Evolutionary conservation across 1,140 invertebrate genomes (phyloP).

Genomic region (Drosophila santomea): DNA sequence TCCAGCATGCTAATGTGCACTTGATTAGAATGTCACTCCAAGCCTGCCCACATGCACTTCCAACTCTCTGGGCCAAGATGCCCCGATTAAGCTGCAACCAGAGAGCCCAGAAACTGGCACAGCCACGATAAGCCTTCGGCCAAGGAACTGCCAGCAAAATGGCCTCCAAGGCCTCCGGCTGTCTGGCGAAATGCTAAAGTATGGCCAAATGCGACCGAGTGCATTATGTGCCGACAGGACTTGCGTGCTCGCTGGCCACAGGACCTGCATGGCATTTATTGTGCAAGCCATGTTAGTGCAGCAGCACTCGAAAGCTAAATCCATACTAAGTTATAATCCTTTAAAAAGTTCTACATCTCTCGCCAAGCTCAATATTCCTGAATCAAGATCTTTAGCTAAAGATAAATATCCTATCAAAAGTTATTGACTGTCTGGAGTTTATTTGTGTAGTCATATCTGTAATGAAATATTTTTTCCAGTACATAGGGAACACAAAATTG

Average conservation of each 20-base stretch:
- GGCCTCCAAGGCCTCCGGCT: slow-evolving; percentile 36
- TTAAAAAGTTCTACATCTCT: no score
- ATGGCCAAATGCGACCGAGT: slow-evolving; percentile 18
- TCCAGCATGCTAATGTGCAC: slow-evolving; percentile 74
- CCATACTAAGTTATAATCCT: no score
- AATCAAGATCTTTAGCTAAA: no score
- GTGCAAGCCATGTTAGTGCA: slow-evolving; percentile 52
- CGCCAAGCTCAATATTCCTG: no score
- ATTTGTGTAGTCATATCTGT: no score
- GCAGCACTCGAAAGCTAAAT: background rate
- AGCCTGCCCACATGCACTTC: slow-evolving; percentile 32
- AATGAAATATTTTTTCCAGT: slow-evolving; percentile 11
- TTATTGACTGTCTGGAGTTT: no score
- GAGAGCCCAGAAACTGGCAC: slow-evolving; percentile 27
- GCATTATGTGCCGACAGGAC: slow-evolving; percentile 60
- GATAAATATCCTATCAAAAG: no score
- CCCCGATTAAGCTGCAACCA: slow-evolving; percentile 27
- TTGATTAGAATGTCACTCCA: slow-evolving; percentile 81
- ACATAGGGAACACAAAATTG: slow-evolving; percentile 2
- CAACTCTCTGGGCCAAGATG: slow-evolving; percentile 15
- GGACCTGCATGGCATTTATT: slow-evolving; percentile 49
- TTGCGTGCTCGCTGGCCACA: slow-evolving; percentile 41
- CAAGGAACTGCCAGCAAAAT: slow-evolving; percentile 43
- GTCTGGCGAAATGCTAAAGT: slow-evolving; percentile 15
- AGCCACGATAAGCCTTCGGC: slow-evolving; percentile 57